These are phyloP conservation scores for Euura saliciscinereae DNA, from an alignment of 1,140 invertebrate species.

Conservation along the genomic window DNA sequence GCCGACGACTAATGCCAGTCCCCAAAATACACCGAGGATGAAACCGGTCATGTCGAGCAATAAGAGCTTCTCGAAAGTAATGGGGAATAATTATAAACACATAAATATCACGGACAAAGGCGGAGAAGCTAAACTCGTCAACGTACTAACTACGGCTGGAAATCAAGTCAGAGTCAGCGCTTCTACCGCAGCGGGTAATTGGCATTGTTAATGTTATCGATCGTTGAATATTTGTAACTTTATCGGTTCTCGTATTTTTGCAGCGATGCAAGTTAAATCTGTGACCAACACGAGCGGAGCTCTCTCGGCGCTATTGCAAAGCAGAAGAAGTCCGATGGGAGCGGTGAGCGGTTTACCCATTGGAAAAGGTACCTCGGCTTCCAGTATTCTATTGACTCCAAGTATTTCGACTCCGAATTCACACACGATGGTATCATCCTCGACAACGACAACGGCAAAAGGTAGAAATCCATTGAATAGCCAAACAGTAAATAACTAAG, in stretches of 20 bases:
- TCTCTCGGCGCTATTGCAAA: constrained; percentile 40
- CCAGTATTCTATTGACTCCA: constrained; percentile 42
- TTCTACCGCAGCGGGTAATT: constrained; percentile 29
- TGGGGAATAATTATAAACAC: constrained; percentile 41
- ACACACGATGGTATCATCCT: constrained; percentile 27
- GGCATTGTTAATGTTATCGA: neutral
- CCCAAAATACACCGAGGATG: constrained; percentile 38
- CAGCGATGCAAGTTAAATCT: constrained; percentile 32
- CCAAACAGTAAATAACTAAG: constrained; percentile 29
- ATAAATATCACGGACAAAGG: constrained; percentile 33
- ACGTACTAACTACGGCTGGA: constrained; percentile 35
- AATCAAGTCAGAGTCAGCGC: constrained; percentile 37
- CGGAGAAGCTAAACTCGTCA: constrained; percentile 39
- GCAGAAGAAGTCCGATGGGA: constrained; percentile 35
- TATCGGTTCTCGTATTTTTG: constrained; percentile 9
- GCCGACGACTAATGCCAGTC: constrained; percentile 26
- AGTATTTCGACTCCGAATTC: constrained; percentile 22
- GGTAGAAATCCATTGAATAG: constrained; percentile 52
- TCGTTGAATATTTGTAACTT: neutral
- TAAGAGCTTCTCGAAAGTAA: constrained; percentile 41
- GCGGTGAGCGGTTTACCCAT: constrained; percentile 25
- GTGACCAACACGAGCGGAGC: constrained; percentile 30
- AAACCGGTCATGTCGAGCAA: constrained; percentile 43
- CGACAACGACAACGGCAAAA: constrained; percentile 40
- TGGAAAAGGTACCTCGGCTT: constrained; percentile 29